phyloP scores from a whole-genome alignment of 2,113 vertebrate species.

The Microcebus griseorufus region DNA sequence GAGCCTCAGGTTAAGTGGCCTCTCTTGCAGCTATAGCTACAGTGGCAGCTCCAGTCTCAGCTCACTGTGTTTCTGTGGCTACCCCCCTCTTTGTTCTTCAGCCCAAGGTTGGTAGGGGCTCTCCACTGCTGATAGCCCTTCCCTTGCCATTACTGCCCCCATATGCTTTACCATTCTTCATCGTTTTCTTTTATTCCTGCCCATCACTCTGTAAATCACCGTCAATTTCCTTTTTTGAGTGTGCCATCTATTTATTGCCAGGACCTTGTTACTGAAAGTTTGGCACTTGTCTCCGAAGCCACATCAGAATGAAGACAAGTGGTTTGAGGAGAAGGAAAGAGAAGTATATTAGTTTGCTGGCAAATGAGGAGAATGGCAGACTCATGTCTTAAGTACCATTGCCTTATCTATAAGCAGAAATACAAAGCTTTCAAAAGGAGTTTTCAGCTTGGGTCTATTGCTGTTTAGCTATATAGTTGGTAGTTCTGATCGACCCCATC shows the following conservation, averaged over 20 bases:
- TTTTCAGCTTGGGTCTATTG: too few relatives aligned
- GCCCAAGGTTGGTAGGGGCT: background rate
- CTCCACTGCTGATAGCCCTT: background rate
- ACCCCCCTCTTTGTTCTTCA: background rate
- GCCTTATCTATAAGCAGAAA: too few relatives aligned
- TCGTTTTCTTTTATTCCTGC: background rate
- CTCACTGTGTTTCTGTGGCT: background rate
- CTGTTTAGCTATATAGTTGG: too few relatives aligned
- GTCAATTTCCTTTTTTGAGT: background rate
- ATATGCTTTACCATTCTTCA: background rate
- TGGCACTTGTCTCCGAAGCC: too few relatives aligned
- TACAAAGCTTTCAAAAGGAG: too few relatives aligned
- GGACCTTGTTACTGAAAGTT: background rate
- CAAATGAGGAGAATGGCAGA: too few relatives aligned
- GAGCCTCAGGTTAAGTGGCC: background rate
- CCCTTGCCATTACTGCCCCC: background rate
- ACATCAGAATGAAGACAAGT: too few relatives aligned
- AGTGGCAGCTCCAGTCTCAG: background rate
- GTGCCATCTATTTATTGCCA: constrained; percentile 16
- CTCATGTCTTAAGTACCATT: too few relatives aligned
- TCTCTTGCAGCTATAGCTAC: background rate
- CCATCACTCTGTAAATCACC: background rate
- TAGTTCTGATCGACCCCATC: too few relatives aligned
- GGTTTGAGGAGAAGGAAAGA: too few relatives aligned
- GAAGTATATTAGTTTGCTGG: too few relatives aligned